Conservation (phyloP, 2,888 invertebrate species). For the Rhimphoctona megacephalus region DNA sequence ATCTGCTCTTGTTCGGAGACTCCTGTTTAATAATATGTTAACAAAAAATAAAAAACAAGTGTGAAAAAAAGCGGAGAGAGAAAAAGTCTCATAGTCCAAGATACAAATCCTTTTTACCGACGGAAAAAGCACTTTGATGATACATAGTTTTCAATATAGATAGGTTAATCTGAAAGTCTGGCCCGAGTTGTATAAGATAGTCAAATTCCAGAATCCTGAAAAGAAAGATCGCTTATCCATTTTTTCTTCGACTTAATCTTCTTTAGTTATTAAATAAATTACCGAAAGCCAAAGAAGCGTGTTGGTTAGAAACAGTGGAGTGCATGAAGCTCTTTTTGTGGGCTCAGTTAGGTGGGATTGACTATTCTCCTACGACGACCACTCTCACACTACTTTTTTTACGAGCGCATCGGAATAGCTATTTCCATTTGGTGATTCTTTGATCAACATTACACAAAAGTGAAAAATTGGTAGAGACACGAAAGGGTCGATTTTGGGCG, state of each 20-base stretch:
- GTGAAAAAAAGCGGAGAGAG: slow-evolving; percentile 2
- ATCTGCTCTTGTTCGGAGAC: slow-evolving; percentile 12
- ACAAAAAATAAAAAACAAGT: slow-evolving; percentile 36
- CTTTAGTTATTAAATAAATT: too few relatives aligned
- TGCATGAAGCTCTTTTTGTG: too few relatives aligned
- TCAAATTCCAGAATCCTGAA: background rate
- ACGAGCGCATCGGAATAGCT: background rate
- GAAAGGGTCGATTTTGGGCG: background rate
- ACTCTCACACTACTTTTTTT: background rate
- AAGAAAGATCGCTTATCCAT: background rate
- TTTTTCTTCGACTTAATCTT: background rate
- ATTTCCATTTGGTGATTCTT: background rate
- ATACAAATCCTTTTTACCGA: too few relatives aligned
- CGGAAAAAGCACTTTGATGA: too few relatives aligned
- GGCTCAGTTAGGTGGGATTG: too few relatives aligned
- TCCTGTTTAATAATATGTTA: slow-evolving; percentile 40
- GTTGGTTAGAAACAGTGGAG: too few relatives aligned
- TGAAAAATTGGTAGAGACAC: background rate
- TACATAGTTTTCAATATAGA: background rate
- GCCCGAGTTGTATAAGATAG: background rate
- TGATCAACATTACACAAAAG: background rate
- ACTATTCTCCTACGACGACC: too few relatives aligned
- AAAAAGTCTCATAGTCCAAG: slow-evolving; percentile 38
- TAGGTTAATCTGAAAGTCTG: background rate
- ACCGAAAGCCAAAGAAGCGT: too few relatives aligned